phyloP scores from a whole-genome alignment of 2,797 vertebrate species.

The Nyctibius grandis region DNA sequence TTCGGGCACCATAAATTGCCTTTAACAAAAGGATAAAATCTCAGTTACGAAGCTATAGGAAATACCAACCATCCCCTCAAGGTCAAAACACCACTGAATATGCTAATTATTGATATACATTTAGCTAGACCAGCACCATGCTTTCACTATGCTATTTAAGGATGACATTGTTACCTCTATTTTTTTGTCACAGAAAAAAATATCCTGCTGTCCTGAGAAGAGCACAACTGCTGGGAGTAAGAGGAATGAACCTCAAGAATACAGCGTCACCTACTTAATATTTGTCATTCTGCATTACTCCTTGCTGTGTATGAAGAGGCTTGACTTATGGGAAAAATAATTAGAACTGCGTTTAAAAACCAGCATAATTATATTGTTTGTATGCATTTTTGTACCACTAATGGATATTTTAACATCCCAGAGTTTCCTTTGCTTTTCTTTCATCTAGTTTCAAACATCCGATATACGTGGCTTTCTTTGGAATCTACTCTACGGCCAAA shows the following conservation, averaged over 20 bases:
- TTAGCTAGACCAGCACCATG: not conserved
- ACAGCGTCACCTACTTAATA: not conserved
- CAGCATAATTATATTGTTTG: not conserved
- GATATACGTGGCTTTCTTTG: not conserved
- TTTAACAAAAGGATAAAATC: not conserved
- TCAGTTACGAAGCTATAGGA: not conserved
- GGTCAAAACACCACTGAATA: not conserved
- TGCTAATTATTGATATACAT: not conserved
- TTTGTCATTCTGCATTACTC: not conserved
- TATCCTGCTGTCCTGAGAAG: not conserved
- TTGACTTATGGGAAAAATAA: not conserved
- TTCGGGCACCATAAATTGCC: not conserved
- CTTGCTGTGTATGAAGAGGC: not conserved
- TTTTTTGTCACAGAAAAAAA: not conserved
- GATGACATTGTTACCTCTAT: not conserved
- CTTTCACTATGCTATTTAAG: not conserved
- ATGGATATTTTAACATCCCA: not conserved
- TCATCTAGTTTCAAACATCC: not conserved
- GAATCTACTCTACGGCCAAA: not conserved
- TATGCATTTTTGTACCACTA: not conserved
- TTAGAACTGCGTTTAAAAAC: not conserved
- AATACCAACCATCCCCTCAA: not conserved
- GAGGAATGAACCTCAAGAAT: not conserved
- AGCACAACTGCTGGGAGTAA: not conserved
- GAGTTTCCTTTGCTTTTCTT: not conserved